phyloP scores from a whole-genome alignment of 2,113 vertebrate genomes.

The Pterocles burchelli region DNA sequence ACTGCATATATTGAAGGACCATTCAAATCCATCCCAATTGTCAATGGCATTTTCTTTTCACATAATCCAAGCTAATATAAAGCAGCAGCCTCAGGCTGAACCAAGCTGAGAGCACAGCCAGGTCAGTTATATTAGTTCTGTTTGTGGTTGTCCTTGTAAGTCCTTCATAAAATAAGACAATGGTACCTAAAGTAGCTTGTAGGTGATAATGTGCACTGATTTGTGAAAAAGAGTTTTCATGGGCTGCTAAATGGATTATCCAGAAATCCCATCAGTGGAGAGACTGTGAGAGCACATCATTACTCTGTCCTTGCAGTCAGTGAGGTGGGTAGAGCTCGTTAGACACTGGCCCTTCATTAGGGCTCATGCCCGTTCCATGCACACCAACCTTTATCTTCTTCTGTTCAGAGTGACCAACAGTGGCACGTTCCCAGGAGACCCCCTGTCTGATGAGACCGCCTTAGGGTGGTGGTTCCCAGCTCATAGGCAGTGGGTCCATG shows the following conservation, averaged over 20 bases:
- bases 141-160: neutral
- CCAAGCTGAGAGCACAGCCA: neutral
- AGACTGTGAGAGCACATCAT: neutral
- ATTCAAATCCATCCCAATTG: neutral
- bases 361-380: neutral
- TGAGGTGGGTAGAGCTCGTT: neutral
- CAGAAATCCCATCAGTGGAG: neutral
- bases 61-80: neutral
- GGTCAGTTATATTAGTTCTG: neutral
- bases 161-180: neutral
- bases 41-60: neutral
- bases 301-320: neutral
- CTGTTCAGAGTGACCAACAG: neutral
- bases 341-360: neutral
- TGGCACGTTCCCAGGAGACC: neutral
- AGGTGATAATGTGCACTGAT: neutral
- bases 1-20: neutral
- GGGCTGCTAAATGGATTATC: neutral
- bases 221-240: neutral
- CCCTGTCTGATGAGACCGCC: neutral
- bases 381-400: neutral
- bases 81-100: neutral
- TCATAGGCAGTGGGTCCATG: rapidly evolving
- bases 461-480: neutral
- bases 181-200: neutral